These are phyloP conservation scores for Calosoma granatense DNA, from an alignment of 1,140 invertebrate genomes.

Conservation along the genomic window DNA sequence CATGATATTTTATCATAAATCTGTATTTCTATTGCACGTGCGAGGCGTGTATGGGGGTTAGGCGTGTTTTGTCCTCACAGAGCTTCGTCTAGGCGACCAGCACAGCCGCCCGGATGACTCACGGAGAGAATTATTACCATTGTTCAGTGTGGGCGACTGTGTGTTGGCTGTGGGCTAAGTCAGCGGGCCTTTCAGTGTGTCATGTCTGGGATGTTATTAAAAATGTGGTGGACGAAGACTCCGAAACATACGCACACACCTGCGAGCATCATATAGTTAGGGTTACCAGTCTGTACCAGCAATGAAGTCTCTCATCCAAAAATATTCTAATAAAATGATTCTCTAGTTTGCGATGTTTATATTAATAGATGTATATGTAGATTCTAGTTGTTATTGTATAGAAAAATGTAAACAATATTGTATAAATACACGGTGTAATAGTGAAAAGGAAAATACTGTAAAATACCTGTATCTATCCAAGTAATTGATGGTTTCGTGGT, in stretches of 20 bases:
- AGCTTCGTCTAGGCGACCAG: no score
- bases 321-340: no score
- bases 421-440: no score
- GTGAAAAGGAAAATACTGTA: no score
- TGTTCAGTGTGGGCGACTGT: neutral
- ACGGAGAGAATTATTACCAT: no score
- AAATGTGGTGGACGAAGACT: neutral
- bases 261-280: neutral
- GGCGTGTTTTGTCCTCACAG: neutral
- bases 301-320: neutral
- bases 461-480: no score
- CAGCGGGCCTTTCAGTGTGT: slow-evolving; percentile 1
- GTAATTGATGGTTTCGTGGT: no score
- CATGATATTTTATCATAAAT: slow-evolving; percentile 4
- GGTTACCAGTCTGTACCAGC: neutral
- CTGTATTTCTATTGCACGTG: slow-evolving; percentile 7
- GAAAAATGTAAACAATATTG: no score
- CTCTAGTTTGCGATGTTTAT: no score
- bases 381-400: no score
- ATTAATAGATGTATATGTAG: no score
- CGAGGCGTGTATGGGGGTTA: neutral
- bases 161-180: neutral
- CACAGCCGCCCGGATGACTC: neutral
- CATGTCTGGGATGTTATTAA: slow-evolving; percentile 7
- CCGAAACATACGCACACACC: neutral